These are phyloP conservation scores for Helarctos malayanus DNA, from an alignment of 2,797 vertebrate genomes.

Conservation along the genomic window DNA sequence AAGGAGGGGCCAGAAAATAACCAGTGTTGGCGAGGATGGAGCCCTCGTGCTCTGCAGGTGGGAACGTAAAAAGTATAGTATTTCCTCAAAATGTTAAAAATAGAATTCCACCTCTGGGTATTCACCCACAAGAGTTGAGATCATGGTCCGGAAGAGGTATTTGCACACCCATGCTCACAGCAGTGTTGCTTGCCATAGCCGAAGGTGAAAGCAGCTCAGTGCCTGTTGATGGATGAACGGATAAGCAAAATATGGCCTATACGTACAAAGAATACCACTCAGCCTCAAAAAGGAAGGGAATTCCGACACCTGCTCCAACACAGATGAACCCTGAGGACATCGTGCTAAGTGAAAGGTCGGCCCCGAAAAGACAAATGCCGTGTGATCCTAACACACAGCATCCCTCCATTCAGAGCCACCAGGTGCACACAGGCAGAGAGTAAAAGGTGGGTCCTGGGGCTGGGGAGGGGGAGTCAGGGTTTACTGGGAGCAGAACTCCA, in stretches of 20 bases:
- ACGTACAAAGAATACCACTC: background rate
- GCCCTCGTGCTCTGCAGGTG: rapidly evolving
- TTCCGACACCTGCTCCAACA: background rate
- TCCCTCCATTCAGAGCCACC: background rate
- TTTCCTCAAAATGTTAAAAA: background rate
- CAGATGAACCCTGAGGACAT: too few relatives aligned
- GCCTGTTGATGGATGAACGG: background rate
- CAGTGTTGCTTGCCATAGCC: too few relatives aligned
- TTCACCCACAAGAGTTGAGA: background rate
- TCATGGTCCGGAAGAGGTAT: rapidly evolving
- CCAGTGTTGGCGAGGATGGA: background rate
- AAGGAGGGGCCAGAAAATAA: background rate
- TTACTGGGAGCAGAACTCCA: background rate
- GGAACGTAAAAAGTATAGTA: background rate
- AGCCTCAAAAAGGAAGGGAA: background rate
- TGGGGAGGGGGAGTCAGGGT: background rate
- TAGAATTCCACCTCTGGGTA: background rate
- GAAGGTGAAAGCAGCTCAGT: too few relatives aligned
- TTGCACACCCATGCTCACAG: background rate
- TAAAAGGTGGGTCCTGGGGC: background rate
- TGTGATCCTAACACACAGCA: background rate
- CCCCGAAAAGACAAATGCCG: background rate
- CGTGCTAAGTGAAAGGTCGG: background rate
- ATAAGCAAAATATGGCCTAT: background rate
- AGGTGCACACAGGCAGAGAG: background rate